phyloP scores from a whole-genome alignment of 1,140 invertebrate genomes.

The Drosophila trapezifrons region DNA sequence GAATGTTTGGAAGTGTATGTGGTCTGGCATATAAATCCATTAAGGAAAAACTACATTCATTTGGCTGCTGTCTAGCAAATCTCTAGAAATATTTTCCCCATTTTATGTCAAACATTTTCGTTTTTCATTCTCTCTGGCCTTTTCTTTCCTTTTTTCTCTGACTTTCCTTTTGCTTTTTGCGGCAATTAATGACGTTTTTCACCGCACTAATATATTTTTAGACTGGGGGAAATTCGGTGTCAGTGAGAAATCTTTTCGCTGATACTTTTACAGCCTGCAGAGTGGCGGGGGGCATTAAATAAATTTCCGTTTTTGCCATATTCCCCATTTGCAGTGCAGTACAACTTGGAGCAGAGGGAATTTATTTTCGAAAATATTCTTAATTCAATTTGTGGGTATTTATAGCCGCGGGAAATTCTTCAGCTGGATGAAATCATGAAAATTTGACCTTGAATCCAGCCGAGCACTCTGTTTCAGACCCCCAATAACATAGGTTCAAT shows the following conservation, averaged over 20 bases:
- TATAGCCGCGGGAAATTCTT: slow-evolving; percentile 45
- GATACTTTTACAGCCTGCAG: slow-evolving; percentile 38
- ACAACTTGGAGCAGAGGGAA: slow-evolving; percentile 15
- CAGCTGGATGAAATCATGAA: slow-evolving; percentile 54
- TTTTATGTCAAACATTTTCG: slow-evolving; percentile 23
- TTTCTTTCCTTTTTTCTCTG: slow-evolving; percentile 29
- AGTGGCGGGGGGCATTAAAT: slow-evolving; percentile 27
- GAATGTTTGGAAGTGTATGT: slow-evolving; percentile 1
- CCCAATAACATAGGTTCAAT: not conserved
- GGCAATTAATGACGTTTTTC: slow-evolving; percentile 73
- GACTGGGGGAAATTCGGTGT: slow-evolving; percentile 40
- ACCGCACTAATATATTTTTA: slow-evolving; percentile 64
- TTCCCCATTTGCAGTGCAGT: slow-evolving; percentile 44
- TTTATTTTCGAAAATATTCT: slow-evolving; percentile 53
- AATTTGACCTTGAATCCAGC: slow-evolving; percentile 48
- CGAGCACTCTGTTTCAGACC: slow-evolving; percentile 11
- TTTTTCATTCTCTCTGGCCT: slow-evolving; percentile 11
- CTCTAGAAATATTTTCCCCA: slow-evolving; percentile 40
- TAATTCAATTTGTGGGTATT: slow-evolving; percentile 49
- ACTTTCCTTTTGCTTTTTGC: slow-evolving; percentile 9
- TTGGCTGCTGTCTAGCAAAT: slow-evolving; percentile 16
- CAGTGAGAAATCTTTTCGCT: slow-evolving; percentile 43
- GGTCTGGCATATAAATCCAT: slow-evolving; percentile 30
- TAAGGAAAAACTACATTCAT: slow-evolving; percentile 31
- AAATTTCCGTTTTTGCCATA: slow-evolving; percentile 58